A percentile compares a stretch with the other conserved stretches of the same genome.
Conservation (phyloP, 2,797 vertebrate genomes). For the Astyanax mexicanus region DNA sequence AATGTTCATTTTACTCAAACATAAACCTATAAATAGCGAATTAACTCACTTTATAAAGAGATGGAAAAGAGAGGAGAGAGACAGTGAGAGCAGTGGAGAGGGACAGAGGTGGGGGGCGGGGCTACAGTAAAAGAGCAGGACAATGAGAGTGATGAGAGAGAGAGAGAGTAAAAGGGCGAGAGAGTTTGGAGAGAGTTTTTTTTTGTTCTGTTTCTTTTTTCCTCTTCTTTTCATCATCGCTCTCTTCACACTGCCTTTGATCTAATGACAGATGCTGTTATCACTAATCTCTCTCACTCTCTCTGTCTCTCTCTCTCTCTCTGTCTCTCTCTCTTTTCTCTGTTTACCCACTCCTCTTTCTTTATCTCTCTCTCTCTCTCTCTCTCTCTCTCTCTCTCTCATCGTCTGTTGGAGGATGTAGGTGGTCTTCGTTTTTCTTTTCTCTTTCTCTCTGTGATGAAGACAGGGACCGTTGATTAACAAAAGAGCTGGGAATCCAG, state of each 20-base stretch:
- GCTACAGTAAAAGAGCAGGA: background rate
- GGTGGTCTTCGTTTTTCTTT: conserved; percentile 48
- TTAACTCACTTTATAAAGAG: too few relatives aligned
- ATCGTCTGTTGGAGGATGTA: conserved; percentile 27
- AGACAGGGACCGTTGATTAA: conserved; percentile 27
- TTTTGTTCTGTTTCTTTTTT: conserved; percentile 25
- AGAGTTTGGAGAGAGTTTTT: background rate
- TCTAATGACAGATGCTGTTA: conserved; percentile 39
- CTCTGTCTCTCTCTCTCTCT: background rate
- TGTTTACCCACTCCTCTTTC: conserved; percentile 15
- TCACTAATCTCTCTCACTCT: conserved; percentile 12
- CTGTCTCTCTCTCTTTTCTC: conserved; percentile 9
- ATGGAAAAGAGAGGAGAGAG: background rate
- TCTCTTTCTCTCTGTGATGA: conserved; percentile 14
- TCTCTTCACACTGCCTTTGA: conserved; percentile 49
- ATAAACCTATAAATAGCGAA: too few relatives aligned
- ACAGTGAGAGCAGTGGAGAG: background rate
- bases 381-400: background rate
- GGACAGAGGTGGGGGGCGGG: too few relatives aligned
- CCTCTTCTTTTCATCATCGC: conserved; percentile 45
- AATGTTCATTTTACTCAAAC: too few relatives aligned
- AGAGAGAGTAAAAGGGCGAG: background rate
- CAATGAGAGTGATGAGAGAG: background rate
- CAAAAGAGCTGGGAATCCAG: conserved; percentile 22
- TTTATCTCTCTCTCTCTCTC: conserved; percentile 13